Base-by-base conservation (phyloP, 1,140 invertebrate genomes). In the Argopecten irradians region DNA sequence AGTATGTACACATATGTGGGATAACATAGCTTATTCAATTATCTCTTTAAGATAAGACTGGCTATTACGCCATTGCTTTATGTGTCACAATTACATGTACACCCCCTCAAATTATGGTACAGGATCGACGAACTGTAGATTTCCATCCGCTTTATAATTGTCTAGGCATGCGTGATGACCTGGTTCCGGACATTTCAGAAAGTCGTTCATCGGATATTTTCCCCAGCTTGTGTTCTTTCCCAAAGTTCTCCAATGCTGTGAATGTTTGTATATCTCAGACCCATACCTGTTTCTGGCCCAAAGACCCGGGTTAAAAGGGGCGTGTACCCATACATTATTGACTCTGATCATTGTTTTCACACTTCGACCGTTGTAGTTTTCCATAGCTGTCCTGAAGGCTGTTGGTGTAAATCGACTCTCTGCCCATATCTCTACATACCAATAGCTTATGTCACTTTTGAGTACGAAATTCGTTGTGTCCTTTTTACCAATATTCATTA, bases 231-330 rank as follows among this genome's bases (percentile, higher is more conserved):
- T 43, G 46, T 84, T 87, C 8, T 85, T 85, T 32, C 88, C 89
- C 0, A 55, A 83, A 34, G 41, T 36, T 55, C 90, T 89, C 91
- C 91, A 92, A 36, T 92, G 91, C 22, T 88, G 86, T 2, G 90
- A 90, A 91, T 95, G 94, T 43, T 89, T 90, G 28, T 94, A 92
- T 7, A 91, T 91, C 43, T 92, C 91, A 41, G 55, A 86, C 9
- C 94, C 94, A 41, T 93, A 93, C 34, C 93, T 90, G 87, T 94
- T 94, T 32, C 94, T 90, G 16, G 91, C 93, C 91, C 92, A 94
- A 11, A 93, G 88, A 22, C 94, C 94, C n/a, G 94, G 94, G 85
- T 93, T 95, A 43, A 89, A 84, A 14, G 91, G 92, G 1, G 89
- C 91, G 33, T 89, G 86, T 8, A 94, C 89, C 94, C 94, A 94